phyloP scores from a whole-genome alignment of 2,888 invertebrate species.

The Pomacea canaliculata region DNA sequence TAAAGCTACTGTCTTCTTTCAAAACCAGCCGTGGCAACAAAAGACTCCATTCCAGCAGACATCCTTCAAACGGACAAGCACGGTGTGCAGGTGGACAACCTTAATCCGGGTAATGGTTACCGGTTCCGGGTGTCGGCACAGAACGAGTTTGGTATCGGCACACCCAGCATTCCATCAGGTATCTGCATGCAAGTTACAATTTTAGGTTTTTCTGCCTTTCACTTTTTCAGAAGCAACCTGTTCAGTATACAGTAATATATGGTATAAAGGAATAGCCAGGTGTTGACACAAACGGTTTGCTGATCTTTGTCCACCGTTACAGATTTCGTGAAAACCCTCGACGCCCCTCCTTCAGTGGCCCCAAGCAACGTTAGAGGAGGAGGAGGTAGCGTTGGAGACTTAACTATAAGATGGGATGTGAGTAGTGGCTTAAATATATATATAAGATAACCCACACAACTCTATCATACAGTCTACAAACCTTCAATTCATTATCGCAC shows the following conservation, averaged over 20 bases:
- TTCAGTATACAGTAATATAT: too few relatives aligned
- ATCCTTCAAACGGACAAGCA: slow-evolving; percentile 8
- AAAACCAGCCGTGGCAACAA: background rate
- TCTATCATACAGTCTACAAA: background rate
- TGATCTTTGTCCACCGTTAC: background rate
- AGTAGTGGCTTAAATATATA: background rate
- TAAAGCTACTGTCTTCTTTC: too few relatives aligned
- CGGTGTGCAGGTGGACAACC: slow-evolving; percentile 3
- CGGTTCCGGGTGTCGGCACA: slow-evolving; percentile 73
- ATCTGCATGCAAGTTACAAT: slow-evolving; percentile 8
- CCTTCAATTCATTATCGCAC: background rate
- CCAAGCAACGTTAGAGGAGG: slow-evolving; percentile 89
- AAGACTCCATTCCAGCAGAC: slow-evolving; percentile 3
- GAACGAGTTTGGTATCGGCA: slow-evolving; percentile 84
- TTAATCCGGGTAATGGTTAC: slow-evolving; percentile 34
- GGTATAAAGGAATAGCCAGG: too few relatives aligned
- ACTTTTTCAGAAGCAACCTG: background rate
- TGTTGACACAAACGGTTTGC: background rate
- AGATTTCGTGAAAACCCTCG: slow-evolving; percentile 19
- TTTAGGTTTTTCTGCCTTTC: background rate
- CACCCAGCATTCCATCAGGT: slow-evolving; percentile 79
- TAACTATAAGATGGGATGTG: slow-evolving; percentile 79
- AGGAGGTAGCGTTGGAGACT: slow-evolving; percentile 93
- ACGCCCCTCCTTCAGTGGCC: slow-evolving; percentile 82
- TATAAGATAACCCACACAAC: background rate